A percentile compares a stretch with the other conserved stretches of the same genome.
These are phyloP conservation scores for Osmoderma eremita DNA, from an alignment of 2,888 invertebrate genomes.

Conservation along the genomic window DNA sequence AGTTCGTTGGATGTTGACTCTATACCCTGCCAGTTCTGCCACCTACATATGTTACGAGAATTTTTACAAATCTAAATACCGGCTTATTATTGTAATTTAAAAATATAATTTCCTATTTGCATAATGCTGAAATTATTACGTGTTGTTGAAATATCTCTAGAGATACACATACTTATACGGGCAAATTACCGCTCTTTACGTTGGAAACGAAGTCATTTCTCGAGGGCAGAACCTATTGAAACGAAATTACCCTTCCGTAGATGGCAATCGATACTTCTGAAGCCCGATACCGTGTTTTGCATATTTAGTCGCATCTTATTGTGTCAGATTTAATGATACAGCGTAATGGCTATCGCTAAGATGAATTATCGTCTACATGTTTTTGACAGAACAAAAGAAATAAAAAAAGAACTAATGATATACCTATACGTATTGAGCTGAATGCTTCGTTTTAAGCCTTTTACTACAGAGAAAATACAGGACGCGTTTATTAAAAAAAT, in stretches of 20 bases:
- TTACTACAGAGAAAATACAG: too few species aligned
- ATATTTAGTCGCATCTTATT: constrained; percentile 20
- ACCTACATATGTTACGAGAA: too few species aligned
- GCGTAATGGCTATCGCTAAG: constrained; percentile 15
- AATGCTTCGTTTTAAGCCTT: too few species aligned
- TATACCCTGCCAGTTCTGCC: constrained; percentile 16
- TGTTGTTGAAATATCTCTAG: constrained; percentile 22
- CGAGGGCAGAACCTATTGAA: constrained; percentile 15
- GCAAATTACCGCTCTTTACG: constrained; percentile 16
- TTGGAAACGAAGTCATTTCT: constrained; percentile 20
- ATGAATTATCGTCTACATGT: constrained; percentile 2
- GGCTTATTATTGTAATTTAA: constrained; percentile 27
- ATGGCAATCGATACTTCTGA: constrained; percentile 14
- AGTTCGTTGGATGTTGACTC: background rate
- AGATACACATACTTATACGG: constrained; percentile 9
- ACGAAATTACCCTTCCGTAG: constrained; percentile 22
- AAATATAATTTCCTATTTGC: constrained; percentile 28
- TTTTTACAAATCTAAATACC: constrained; percentile 24
- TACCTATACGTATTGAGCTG: too few species aligned
- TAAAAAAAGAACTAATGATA: too few species aligned
- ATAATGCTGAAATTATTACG: constrained; percentile 28
- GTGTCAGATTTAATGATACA: background rate
- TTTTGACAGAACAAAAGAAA: background rate
- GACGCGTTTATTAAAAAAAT: too few species aligned
- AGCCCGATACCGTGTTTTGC: constrained; percentile 10